Base-by-base conservation (phyloP, 1,140 invertebrate genomes). In the Lepeophtheirus salmonis region DNA sequence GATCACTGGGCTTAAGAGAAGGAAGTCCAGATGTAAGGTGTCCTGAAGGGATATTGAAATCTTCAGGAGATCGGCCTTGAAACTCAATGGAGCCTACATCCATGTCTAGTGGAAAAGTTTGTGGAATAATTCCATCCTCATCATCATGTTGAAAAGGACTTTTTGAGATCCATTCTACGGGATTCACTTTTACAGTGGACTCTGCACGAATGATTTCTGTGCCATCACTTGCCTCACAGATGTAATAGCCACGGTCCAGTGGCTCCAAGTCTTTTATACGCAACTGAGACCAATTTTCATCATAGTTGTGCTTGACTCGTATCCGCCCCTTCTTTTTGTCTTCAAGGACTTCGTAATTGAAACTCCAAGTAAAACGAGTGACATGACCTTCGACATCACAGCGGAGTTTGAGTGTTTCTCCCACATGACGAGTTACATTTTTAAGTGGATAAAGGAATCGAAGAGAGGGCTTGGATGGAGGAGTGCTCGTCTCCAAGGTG, bases 211-310 rank as follows among this genome's bases (percentile, higher is more conserved):
- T 76, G 62, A 70, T 73, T 62, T 78, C 74, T n/a, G 74, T 69
- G 2, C 75, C 76, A 64, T 81, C 82, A 41, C 67, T 69, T 0
- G 77, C 81, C 61, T 78, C 74, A 69, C 83, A 84, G n/a, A 74
- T 76, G 67, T 84, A 83, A 69, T 76, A 80, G 17, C 81, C 82
- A 24, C 74, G 75, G 68, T 85, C 83, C 60, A 78, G 76, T 13
- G 76, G 72, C 62, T 82, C 79, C 49, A 82, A 65, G 55, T 78
- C 73, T 25, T 68, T 70, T 61, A 86, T 81, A 52, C 76, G 73
- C 18, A 85, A 69, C 21, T 71, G 67, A 0, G 77, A 77, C 1
- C 70, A 73, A 16, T 72, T 0, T 22, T 24, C 17, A 6, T 41
- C 30, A 18, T 52, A 54, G 54, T 49, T 62, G 2, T 72, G 74